phyloP scores from a whole-genome alignment of 2,888 invertebrate species.

The Drosophila kanekoi region DNA sequence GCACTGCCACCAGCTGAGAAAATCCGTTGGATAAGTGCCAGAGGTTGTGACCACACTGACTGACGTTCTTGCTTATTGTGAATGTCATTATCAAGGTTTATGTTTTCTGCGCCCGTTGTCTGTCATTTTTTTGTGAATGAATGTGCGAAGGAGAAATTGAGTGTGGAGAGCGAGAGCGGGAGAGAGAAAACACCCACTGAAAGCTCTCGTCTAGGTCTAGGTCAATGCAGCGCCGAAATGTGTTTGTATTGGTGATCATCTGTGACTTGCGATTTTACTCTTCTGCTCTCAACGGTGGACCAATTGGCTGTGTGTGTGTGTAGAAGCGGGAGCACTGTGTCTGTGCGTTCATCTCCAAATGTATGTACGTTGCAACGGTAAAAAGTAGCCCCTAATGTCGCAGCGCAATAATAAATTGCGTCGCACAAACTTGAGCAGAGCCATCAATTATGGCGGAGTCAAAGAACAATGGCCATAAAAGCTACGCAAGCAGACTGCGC shows the following conservation, averaged over 20 bases:
- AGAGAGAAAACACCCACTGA: conserved; percentile 5
- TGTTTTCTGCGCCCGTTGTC: conserved; percentile 35
- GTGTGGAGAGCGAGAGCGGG: conserved; percentile 19
- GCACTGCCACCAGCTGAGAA: conserved; percentile 49
- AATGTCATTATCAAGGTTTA: conserved; percentile 80
- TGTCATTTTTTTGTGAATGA: conserved; percentile 69
- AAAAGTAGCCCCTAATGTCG: conserved; percentile 38
- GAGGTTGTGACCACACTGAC: conserved; percentile 65
- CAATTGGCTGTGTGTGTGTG: not conserved
- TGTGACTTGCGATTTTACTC: conserved; percentile 7
- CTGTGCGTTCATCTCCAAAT: conserved; percentile 9
- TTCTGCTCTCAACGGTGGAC: not conserved
- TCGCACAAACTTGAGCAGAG: conserved; percentile 24
- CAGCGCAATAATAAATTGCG: conserved; percentile 40
- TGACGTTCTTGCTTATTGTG: conserved; percentile 49
- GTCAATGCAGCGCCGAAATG: conserved; percentile 29
- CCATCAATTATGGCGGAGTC: conserved; percentile 51
- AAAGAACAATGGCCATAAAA: conserved; percentile 55
- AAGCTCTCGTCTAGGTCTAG: conserved; percentile 47
- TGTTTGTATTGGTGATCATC: conserved; percentile 35
- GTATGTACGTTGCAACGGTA: conserved; percentile 41
- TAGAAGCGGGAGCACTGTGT: not conserved
- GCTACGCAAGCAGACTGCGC: conserved; percentile 6
- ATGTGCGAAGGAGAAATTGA: conserved; percentile 28
- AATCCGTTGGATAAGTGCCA: conserved; percentile 74